Percentiles rank a stretch among this genome's conserved stretches.
Conservation (phyloP, 2,113 vertebrate species). For the Acrocephalus kingi region DNA sequence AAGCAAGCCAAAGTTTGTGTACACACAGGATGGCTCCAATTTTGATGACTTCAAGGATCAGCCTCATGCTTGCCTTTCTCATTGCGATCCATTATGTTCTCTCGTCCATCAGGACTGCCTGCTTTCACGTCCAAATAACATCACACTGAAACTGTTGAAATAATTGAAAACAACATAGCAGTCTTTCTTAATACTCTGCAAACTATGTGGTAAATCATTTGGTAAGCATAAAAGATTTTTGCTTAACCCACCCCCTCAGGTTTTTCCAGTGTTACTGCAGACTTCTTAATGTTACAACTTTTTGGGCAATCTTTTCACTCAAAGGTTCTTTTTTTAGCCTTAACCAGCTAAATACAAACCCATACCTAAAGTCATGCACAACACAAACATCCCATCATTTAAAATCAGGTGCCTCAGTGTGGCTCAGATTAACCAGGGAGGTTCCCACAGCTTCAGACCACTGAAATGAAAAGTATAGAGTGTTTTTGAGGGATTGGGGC, state of each 20-base stretch:
- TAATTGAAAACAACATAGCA: neutral
- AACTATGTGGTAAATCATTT: neutral
- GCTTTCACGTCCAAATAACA: neutral
- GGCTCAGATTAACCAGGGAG: neutral
- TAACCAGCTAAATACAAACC: neutral
- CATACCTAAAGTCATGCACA: neutral
- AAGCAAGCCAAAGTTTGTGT: neutral
- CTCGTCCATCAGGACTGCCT: neutral
- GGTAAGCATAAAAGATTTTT: neutral
- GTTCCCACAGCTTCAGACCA: neutral
- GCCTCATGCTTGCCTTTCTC: neutral
- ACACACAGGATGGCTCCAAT: fast-evolving
- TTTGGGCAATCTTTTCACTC: neutral
- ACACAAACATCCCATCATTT: neutral
- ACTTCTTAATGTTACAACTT: neutral
- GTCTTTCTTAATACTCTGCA: neutral
- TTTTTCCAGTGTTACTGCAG: neutral
- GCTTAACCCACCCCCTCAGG: neutral
- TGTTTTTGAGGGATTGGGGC: neutral
- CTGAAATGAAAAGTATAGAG: neutral
- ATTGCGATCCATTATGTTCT: fast-evolving
- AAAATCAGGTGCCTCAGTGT: neutral
- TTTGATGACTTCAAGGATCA: neutral
- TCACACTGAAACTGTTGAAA: neutral
- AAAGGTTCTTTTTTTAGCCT: neutral